Evolutionary conservation across 2,113 vertebrate genomes (phyloP), one percentile per base, ranked within the genome.

Genomic region (Albula goreensis): DNA sequence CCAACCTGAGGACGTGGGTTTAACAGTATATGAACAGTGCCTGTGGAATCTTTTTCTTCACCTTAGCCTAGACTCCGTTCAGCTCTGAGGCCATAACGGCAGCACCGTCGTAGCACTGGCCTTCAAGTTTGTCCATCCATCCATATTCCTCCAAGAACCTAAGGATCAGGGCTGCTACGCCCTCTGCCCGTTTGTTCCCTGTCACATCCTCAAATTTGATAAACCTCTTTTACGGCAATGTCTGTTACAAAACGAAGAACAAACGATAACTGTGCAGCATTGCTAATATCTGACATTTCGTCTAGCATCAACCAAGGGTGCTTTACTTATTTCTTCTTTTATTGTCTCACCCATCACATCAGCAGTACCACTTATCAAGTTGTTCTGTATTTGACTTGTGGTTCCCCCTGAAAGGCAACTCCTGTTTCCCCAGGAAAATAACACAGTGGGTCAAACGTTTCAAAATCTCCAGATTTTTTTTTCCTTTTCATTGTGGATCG

Each of bases 261-360:
- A 10, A 15, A n/a, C 4, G 78, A 81, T 25, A 81, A 10, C 50
- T 66, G 78, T 7, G 79, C 80, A 1, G 22, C 49, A 10, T 83
- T 66, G 60, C 83, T 83, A 17, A 83, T 11, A 15, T 82, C 85
- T 25, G 79, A 50, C 0, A 57, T 70, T 10, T 86, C 85, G 10
- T 82, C 85, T 5, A 82, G 56, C 85, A 86, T 82, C 8, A 86
- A 86, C 85, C 50, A 81, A 82, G 10, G n/a, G 85, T 1, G 80
- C 48, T 10, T 53, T 70, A 13, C 8, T 82, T 22, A 86, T 10
- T 31, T 86, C 80, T 8, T 78, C 50, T 7, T 56, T 53, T n/a
- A 86, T 83, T 1, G 25, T 57, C 2, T 83, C 85, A 8, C 3
- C 11, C 60, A 82, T 52, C 11, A 86, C 85, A 17, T 81, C 63